Base-by-base conservation (phyloP, 1,140 invertebrate genomes). In the Apis laboriosa region DNA sequence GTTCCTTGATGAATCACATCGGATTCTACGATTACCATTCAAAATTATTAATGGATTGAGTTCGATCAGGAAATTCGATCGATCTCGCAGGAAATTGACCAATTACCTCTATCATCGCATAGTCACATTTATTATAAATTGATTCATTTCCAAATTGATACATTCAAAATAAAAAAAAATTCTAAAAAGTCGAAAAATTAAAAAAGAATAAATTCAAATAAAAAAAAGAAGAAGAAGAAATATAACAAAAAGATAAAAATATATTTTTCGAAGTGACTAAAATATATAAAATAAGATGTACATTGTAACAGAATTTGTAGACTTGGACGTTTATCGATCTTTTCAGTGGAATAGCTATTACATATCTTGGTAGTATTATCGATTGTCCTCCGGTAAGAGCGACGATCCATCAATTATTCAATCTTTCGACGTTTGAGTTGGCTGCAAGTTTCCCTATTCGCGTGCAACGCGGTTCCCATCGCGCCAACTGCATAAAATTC, bases 321-420 rank as follows among this genome's bases (percentile, higher is more conserved):
- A 17, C 11, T 28, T 77, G 9, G 21, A 53, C 24, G 19, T 58
- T 61, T 58, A 81, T 88, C 80, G 71, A 83, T 80, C 79, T 60
- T 71, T 53, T 17, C 8, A 56, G 43, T 1, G 80, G 7, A 68
- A 81, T 86, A 90, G 80, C 82, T 89, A 88, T 88, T 86, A 86
- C 75, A 24, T 89, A 84, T 60, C 82, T 88, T 64, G 81, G 21
- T 67, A 72, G 60, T 24, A 51, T 34, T 87, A 90, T 90, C 56
- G 89, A 90, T 88, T 76, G 34, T 66, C 49, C 55, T 67, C 49
- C 34, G 51, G 56, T 56, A 55, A 56, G 55, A 66, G 56, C 72
- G 60, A 49, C 51, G 43, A 19, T 58, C 51, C 56, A 51, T 88
- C 66, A 77, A 88, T 88, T 88, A 88, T 88, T 88, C 80, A 88